A percentile compares a stretch with the other conserved stretches of the same genome.
These are phyloP conservation scores for Scolanthus callimorphus DNA, from an alignment of 92 coral and sea anemone species.

Conservation along the genomic window DNA sequence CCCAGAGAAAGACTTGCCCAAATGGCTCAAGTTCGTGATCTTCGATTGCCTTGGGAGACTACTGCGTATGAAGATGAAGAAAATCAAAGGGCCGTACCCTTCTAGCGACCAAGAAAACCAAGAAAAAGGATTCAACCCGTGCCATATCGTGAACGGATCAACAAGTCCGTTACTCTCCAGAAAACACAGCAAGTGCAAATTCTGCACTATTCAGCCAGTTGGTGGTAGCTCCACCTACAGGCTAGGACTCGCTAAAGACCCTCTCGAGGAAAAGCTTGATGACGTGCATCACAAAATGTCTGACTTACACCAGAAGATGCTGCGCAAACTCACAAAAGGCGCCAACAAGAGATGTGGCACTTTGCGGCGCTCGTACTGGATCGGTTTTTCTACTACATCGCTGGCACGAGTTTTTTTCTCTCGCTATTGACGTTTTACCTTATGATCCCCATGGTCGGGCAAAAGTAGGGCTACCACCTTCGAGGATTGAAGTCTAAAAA, in stretches of 20 bases:
- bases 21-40: conserved; percentile 45
- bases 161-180: neutral
- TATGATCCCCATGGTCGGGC: conserved; percentile 63
- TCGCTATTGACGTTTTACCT: conserved; percentile 68
- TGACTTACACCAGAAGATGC: conserved; percentile 32
- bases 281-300: conserved; percentile 48
- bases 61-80: conserved; percentile 26
- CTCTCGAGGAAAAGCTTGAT: conserved; percentile 47
- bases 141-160: neutral
- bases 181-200: conserved; percentile 28
- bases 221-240: conserved; percentile 27
- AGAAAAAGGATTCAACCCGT: neutral
- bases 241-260: conserved; percentile 12
- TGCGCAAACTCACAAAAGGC: conserved; percentile 11
- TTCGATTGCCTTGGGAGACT: conserved; percentile 52
- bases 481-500: too few relatives aligned
- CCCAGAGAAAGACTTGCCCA: conserved; percentile 49
- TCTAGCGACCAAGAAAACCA: too few relatives aligned
- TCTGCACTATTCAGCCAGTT: conserved; percentile 7
- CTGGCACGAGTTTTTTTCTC: conserved; percentile 46
- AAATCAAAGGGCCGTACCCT: neutral
- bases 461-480: too few relatives aligned
- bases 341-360: conserved; percentile 66
- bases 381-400: conserved; percentile 59
- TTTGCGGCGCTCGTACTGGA: conserved; percentile 88